Evolutionary conservation across 2,113 vertebrate species (phyloP), one percentile per base, ranked within the genome.

Genomic region (Pterocles burchelli): DNA sequence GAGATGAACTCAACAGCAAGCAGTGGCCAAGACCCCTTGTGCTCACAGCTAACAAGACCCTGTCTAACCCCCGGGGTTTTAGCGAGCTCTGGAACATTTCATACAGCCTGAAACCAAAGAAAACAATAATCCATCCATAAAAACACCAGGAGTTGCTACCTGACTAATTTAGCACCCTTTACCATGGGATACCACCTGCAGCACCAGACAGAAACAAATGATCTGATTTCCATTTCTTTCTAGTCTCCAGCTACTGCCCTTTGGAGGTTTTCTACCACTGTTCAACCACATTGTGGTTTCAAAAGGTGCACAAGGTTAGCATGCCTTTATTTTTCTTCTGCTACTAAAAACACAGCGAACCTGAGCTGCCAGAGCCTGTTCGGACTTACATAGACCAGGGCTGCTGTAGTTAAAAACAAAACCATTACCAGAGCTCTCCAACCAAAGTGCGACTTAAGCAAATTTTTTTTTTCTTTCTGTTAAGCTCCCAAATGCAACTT

Each of bases 401-500:
- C 6, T 41, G 67, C 38, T 65, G 55, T 13, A 70, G 43, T 83
- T 87, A 19, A 85, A 97, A 96, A 65, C 83, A 93, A 92, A 96
- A 34, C 73, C 57, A 94, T 94, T 97, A 97, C 90, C 83, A 51
- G 77, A 82, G 73, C 61, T 85, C 92, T 92, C 77, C 74, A 94
- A 96, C 80, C 89, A 3, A 87, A 96, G 54, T 1, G 36, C 84
- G 72, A 88, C n/a, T 95, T 88, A 97, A 80, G 79, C 77, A 96
- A 62, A 54, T 38, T 93, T 96, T 78, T 70, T 94, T 93, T 94
- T 85, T 71, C 28, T 81, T 96, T 84, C 78, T 96, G 89, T 81
- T 59, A 95, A 95, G 92, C 77, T 81, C 85, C 86, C 96, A 96
- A 97, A 97, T 59, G 92, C 91, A 98, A 98, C 88, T 95, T 92